A percentile compares a stretch with the other conserved stretches of the same genome.
Conservation (phyloP, 2,888 invertebrate species). For the Lissonota sp. region DNA sequence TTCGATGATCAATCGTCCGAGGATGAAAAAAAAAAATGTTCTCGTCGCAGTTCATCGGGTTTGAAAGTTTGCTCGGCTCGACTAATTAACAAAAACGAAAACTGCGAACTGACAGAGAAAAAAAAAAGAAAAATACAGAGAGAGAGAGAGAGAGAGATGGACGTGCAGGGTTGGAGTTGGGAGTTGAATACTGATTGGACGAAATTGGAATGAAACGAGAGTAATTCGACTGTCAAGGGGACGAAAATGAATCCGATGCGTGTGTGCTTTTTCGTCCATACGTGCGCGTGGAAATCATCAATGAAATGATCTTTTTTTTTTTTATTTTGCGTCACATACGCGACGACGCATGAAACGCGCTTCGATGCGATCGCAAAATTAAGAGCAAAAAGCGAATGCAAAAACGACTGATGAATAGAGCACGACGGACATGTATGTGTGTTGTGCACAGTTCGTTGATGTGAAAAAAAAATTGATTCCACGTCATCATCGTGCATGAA, state of each 20-base stretch:
- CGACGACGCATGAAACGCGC: background rate
- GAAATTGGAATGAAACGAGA: conserved; percentile 52
- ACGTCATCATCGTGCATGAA: background rate
- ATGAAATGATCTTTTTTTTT: conserved; percentile 15
- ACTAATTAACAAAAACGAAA: too few species aligned
- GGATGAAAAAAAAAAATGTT: too few species aligned
- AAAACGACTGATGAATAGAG: background rate
- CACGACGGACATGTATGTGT: too few species aligned
- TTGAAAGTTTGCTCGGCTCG: too few species aligned
- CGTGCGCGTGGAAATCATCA: conserved; percentile 2
- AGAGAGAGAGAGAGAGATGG: conserved; percentile 12
- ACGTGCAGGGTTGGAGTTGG: too few species aligned
- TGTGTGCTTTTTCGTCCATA: background rate
- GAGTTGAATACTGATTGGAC: conserved; percentile 24
- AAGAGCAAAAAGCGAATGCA: conserved; percentile 2
- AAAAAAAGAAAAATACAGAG: background rate
- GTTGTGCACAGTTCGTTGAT: background rate
- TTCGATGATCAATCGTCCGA: too few species aligned
- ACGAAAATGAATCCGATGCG: conserved; percentile 7
- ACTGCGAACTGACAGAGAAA: background rate
- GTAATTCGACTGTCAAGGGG: conserved; percentile 14
- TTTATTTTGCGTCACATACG: background rate
- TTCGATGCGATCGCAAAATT: conserved; percentile 1
- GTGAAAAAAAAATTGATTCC: background rate
- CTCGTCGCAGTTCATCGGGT: too few species aligned